Conservation (phyloP, 2,113 vertebrate genomes). For the Sphaerodactylus townsendi region DNA sequence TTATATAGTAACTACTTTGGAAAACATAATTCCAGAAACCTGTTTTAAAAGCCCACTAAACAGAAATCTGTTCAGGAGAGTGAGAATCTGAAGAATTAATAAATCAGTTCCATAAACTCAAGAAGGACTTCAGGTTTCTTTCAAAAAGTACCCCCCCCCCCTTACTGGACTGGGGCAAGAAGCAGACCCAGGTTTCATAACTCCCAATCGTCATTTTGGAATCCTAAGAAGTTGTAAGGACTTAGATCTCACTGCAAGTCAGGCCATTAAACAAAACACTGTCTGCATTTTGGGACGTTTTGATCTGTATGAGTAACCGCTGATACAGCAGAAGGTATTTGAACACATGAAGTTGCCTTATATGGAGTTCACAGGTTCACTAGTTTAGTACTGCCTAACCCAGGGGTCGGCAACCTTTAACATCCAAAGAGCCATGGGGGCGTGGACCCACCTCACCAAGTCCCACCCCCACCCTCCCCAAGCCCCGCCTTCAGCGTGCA, state of each 20-base stretch:
- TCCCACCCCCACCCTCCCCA: no score
- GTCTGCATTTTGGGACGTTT: background rate
- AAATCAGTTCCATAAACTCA: background rate
- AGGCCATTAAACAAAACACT: background rate
- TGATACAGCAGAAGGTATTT: background rate
- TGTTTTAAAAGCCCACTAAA: background rate
- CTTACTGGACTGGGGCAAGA: background rate
- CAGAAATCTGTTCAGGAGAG: background rate
- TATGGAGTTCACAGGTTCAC: background rate
- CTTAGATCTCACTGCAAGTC: background rate
- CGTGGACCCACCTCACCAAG: no score
- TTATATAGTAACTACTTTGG: background rate
- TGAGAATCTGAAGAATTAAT: background rate
- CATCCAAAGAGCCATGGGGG: no score
- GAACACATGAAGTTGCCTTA: background rate
- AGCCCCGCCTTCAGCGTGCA: no score
- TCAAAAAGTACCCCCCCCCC: background rate
- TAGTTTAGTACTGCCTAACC: no score
- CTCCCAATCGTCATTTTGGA: background rate
- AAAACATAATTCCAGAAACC: background rate
- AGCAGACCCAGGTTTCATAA: background rate
- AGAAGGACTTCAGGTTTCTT: background rate
- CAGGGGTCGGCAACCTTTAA: no score
- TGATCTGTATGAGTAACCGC: background rate
- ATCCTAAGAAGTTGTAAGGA: background rate